phyloP scores from a whole-genome alignment of 2,797 vertebrate species.

The Poeciliopsis presidionis region DNA sequence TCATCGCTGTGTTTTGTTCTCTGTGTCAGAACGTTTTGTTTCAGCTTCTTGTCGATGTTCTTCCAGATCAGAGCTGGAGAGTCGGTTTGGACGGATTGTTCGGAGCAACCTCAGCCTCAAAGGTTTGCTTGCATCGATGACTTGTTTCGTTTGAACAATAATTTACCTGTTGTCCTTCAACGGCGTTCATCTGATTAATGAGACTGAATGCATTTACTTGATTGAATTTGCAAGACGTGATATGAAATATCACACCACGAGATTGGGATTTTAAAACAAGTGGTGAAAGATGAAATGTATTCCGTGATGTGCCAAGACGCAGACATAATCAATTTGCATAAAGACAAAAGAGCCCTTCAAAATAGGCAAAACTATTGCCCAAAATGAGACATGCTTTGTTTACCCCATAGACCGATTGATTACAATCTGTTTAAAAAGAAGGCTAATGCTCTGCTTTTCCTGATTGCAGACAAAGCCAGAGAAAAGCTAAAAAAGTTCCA shows the following conservation, averaged over 20 bases:
- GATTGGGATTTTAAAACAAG: background rate
- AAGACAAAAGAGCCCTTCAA: too few relatives aligned
- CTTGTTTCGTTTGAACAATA: background rate
- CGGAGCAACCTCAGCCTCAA: background rate
- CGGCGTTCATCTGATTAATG: background rate
- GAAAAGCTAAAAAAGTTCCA: slow-evolving; percentile 27
- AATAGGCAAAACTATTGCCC: too few relatives aligned
- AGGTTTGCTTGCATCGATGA: slow-evolving; percentile 47
- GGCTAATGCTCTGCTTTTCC: background rate
- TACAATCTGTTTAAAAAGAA: too few relatives aligned
- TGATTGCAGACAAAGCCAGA: slow-evolving; percentile 50
- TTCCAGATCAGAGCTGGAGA: slow-evolving; percentile 64
- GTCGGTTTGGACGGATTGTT: slow-evolving; percentile 49
- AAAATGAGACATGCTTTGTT: too few relatives aligned
- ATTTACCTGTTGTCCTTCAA: background rate
- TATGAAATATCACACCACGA: background rate
- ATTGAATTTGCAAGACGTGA: background rate
- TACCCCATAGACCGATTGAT: too few relatives aligned
- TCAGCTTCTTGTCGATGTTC: background rate
- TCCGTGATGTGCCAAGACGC: background rate
- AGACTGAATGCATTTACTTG: background rate
- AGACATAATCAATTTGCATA: background rate
- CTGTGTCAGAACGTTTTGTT: background rate
- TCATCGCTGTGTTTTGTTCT: background rate
- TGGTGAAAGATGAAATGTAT: background rate